Evolutionary conservation across 2,797 vertebrate genomes (phyloP).

Genomic region (Champsocephalus esox): DNA sequence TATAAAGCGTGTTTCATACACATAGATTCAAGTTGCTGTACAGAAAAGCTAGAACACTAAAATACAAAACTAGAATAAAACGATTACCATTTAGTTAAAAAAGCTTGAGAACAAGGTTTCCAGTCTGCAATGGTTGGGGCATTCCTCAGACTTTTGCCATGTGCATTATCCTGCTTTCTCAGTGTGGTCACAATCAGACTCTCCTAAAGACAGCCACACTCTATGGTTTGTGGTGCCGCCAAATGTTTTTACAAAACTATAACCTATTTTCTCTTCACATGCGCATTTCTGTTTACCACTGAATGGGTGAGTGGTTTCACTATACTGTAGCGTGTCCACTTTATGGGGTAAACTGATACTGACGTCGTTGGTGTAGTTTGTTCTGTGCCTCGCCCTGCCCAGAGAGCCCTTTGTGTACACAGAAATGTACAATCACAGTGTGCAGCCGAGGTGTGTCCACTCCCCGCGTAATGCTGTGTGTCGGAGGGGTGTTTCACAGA

Average conservation of each 20-base stretch:
- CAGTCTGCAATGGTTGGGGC: no score
- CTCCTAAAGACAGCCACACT: slow-evolving; percentile 28
- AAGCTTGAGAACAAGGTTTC: no score
- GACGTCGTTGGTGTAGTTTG: slow-evolving; percentile 61
- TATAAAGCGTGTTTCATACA: no score
- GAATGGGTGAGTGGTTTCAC: slow-evolving; percentile 32
- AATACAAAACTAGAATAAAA: no score
- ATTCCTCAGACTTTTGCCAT: not conserved
- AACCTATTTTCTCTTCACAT: slow-evolving; percentile 31
- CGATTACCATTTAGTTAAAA: no score
- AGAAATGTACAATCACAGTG: slow-evolving; percentile 74
- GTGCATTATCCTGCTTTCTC: slow-evolving; percentile 13
- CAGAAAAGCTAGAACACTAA: no score
- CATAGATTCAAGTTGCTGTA: no score
- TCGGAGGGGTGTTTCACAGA: slow-evolving; percentile 66
- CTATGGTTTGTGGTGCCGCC: slow-evolving; percentile 44
- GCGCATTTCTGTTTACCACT: slow-evolving; percentile 42
- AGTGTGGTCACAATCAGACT: slow-evolving; percentile 33
- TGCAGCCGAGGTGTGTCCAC: slow-evolving; percentile 74
- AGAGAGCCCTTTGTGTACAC: slow-evolving; percentile 72
- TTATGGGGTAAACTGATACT: slow-evolving; percentile 55
- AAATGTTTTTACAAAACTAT: slow-evolving; percentile 53
- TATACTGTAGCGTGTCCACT: slow-evolving; percentile 38
- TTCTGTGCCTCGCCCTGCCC: slow-evolving; percentile 62
- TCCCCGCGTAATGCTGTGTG: slow-evolving; percentile 59